Conservation (phyloP, 2,113 vertebrate genomes). For the Ciconia maguari region DNA sequence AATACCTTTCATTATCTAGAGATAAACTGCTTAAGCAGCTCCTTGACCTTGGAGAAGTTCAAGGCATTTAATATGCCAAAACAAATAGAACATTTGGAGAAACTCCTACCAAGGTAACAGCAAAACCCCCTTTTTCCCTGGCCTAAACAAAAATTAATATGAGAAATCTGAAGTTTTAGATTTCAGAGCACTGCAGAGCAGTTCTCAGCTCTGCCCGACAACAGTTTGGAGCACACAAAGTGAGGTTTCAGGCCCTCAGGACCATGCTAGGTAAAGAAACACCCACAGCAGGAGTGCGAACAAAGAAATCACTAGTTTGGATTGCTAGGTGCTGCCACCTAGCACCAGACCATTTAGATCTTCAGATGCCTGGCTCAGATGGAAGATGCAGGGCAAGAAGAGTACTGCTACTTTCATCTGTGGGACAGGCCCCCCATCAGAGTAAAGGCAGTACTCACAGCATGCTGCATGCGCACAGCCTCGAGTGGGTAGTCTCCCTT, state of each 20-base stretch:
- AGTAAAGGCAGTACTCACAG: slow-evolving; percentile 71
- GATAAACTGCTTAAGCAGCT: not conserved
- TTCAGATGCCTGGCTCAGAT: not conserved
- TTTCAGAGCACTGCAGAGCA: not conserved
- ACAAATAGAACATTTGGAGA: not conserved
- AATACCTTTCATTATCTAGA: not conserved
- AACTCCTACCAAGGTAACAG: not conserved
- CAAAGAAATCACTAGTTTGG: not conserved
- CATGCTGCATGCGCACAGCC: slow-evolving; percentile 91
- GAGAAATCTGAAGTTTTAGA: rapidly evolving
- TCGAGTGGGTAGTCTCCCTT: slow-evolving; percentile 98
- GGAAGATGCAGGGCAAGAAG: too few species aligned
- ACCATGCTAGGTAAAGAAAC: not conserved
- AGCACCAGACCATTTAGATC: not conserved
- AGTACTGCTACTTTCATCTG: not conserved
- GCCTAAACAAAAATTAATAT: not conserved
- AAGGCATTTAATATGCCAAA: not conserved
- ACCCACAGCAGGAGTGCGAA: not conserved
- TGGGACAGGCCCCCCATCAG: rapidly evolving
- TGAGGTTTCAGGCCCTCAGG: not conserved
- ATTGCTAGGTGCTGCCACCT: not conserved
- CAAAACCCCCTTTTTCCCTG: not conserved
- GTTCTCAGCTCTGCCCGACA: not conserved
- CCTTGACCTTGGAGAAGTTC: not conserved
- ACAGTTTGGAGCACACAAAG: not conserved